Percentiles rank a stretch among this genome's conserved stretches.
These are phyloP conservation scores for Porites lutea DNA, from an alignment of 64 coral and sea anemone species.

Conservation along the genomic window DNA sequence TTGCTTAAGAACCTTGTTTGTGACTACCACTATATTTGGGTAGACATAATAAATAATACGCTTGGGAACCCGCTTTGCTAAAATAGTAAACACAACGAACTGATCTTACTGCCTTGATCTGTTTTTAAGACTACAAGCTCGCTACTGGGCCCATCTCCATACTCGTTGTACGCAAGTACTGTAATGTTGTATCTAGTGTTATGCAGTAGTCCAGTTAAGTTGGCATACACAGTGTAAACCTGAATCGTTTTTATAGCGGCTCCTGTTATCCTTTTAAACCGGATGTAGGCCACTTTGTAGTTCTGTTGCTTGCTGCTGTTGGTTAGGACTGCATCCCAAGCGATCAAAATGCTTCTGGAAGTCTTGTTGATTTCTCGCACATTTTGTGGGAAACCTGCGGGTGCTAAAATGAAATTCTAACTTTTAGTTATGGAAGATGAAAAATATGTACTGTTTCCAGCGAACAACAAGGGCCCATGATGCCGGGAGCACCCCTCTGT, in stretches of 20 bases:
- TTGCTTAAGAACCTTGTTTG: too few species aligned
- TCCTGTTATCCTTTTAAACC: background rate
- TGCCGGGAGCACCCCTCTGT: too few species aligned
- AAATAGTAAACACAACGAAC: too few species aligned
- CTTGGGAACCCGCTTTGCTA: too few species aligned
- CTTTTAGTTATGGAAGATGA: too few species aligned
- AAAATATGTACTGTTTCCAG: too few species aligned
- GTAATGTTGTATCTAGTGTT: background rate
- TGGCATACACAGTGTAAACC: background rate
- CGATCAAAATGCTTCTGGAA: conserved; percentile 11
- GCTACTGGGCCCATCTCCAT: background rate
- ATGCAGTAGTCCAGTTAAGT: background rate
- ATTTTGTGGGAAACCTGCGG: background rate
- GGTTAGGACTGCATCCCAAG: background rate
- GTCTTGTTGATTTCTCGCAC: background rate
- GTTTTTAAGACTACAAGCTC: background rate
- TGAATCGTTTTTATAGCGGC: background rate
- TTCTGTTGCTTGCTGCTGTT: background rate
- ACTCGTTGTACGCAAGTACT: background rate
- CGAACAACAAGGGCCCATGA: too few species aligned
- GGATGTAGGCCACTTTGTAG: background rate
- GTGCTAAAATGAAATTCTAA: background rate
- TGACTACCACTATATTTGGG: too few species aligned
- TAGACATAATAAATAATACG: too few species aligned
- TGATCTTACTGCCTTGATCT: background rate